A percentile compares a stretch with the other conserved stretches of the same genome.
Evolutionary conservation across 2,888 invertebrate genomes (phyloP).

Genomic region (Cremastinae sp.): DNA sequence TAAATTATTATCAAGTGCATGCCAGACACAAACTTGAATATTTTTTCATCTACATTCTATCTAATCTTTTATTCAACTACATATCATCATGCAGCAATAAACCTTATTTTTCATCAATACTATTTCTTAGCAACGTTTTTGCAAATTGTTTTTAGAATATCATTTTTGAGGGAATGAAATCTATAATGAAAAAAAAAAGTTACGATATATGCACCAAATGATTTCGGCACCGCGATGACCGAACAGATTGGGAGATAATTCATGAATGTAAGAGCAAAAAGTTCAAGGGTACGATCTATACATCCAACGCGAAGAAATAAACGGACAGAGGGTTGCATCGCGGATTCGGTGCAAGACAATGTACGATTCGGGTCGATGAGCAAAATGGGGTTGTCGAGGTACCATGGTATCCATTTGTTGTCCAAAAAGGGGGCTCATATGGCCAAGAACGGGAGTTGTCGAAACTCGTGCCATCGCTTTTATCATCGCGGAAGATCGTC

Average conservation of each 20-base stretch:
- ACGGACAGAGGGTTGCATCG: constrained; percentile 54
- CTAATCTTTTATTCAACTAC: too few relatives aligned
- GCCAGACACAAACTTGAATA: too few relatives aligned
- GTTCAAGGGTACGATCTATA: not conserved
- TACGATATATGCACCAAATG: not conserved
- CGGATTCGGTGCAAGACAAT: constrained; percentile 68
- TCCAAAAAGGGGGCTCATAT: constrained; percentile 73
- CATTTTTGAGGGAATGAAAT: too few relatives aligned
- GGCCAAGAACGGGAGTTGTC: constrained; percentile 52
- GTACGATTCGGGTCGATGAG: constrained; percentile 67
- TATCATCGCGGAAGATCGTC: constrained; percentile 65
- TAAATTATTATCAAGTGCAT: too few relatives aligned
- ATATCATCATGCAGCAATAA: too few relatives aligned
- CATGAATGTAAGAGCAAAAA: constrained; percentile 27
- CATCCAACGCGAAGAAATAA: constrained; percentile 2
- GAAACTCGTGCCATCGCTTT: constrained; percentile 53
- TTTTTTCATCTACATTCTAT: too few relatives aligned
- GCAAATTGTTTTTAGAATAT: too few relatives aligned
- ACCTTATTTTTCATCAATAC: too few relatives aligned
- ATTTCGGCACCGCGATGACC: constrained; percentile 29
- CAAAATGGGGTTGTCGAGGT: constrained; percentile 51
- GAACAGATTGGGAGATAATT: constrained; percentile 36
- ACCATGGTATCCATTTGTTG: constrained; percentile 74
- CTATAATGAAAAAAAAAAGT: too few relatives aligned
- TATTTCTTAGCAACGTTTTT: too few relatives aligned